Evolutionary conservation across 1,140 invertebrate genomes (phyloP), one percentile per base, ranked within the genome.

Genomic region (Drosophila ercepeae): DNA sequence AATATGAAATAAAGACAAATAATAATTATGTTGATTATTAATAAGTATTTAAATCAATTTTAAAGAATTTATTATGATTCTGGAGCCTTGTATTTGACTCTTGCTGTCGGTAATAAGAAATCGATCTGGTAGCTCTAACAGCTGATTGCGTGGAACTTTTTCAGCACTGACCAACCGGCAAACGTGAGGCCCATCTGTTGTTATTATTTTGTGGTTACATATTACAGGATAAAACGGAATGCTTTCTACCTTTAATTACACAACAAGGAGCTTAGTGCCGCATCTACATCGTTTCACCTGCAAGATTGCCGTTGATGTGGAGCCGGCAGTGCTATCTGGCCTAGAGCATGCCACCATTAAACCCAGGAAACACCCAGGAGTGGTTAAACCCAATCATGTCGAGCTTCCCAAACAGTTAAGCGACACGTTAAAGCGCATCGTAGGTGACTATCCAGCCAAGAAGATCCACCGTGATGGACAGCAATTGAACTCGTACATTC

Each of bases 321-420:
- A 94, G 70, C 84, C 92, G 18, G 77, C 72, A 25, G 77, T 95
- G 9, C 75, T 92, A 42, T 83, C 93, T 8, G 92, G 91, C 55
- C 91, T 96, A 36, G 92, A 93, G 39, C 91, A 92, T 16, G 91
- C 94, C 7, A 79, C 92, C 54, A 90, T 93, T n/a, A 96, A 95
- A 90, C 93, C 94, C 8, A 92, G 93, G 52, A 93, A 94, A 67
- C 95, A 96, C 93, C 94, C 95, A 13, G 96, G 96, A 1, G 73
- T 88, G 48, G 91, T 93, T 7, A 91, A 93, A 9, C 91, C 91
- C 23, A 91, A 92, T 9, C 92, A 91, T 7, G 89, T 93, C 8
- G 34, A 77, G 7, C 77, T 96, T 39, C 95, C 95, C 1, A 68
- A 92, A n/a, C 92, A 93, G 69, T 92, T 96, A 65, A 76, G 91